A percentile compares a stretch with the other conserved stretches of the same genome.
Conservation (phyloP, 1,140 invertebrate genomes). For the Drosophila ambigua region DNA sequence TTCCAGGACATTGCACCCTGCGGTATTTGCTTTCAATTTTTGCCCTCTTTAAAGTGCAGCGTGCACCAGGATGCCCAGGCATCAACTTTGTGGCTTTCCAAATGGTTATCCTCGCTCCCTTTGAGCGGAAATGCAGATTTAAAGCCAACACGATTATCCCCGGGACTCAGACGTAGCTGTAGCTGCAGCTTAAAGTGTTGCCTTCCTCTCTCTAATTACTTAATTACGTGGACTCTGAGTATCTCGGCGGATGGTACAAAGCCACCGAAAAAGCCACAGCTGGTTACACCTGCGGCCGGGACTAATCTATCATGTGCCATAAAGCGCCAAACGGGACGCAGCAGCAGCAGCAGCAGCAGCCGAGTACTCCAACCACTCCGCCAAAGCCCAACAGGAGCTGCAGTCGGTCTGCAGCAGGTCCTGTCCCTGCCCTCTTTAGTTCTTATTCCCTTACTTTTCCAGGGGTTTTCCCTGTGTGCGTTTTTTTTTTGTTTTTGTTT, state of each 20-base stretch:
- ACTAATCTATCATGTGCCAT: slow-evolving; percentile 81
- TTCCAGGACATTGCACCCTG: slow-evolving; percentile 66
- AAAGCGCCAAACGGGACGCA: slow-evolving; percentile 57
- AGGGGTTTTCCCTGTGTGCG: slow-evolving; percentile 1
- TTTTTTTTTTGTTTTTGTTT: slow-evolving; percentile 23
- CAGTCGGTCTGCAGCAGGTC: slow-evolving; percentile 6
- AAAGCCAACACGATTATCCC: no score
- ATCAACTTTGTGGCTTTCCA: neutral
- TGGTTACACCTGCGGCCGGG: slow-evolving; percentile 70
- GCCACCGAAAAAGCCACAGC: slow-evolving; percentile 52
- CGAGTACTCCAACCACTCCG: neutral
- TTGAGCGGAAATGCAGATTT: no score
- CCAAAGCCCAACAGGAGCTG: neutral
- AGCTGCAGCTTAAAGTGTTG: slow-evolving; percentile 30
- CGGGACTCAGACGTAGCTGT: no score
- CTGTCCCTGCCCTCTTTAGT: slow-evolving; percentile 17
- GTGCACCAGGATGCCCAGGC: slow-evolving; percentile 17
- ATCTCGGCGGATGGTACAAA: slow-evolving; percentile 35
- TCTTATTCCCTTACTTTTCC: slow-evolving; percentile 13
- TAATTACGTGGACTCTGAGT: slow-evolving; percentile 46
- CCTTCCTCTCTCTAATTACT: slow-evolving; percentile 57
- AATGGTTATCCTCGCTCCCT: no score
- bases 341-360: neutral
- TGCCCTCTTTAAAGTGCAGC: slow-evolving; percentile 22
- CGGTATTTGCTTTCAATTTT: slow-evolving; percentile 49